Conservation (phyloP, 2,797 vertebrate species). For the Pagetopsis macropterus region DNA sequence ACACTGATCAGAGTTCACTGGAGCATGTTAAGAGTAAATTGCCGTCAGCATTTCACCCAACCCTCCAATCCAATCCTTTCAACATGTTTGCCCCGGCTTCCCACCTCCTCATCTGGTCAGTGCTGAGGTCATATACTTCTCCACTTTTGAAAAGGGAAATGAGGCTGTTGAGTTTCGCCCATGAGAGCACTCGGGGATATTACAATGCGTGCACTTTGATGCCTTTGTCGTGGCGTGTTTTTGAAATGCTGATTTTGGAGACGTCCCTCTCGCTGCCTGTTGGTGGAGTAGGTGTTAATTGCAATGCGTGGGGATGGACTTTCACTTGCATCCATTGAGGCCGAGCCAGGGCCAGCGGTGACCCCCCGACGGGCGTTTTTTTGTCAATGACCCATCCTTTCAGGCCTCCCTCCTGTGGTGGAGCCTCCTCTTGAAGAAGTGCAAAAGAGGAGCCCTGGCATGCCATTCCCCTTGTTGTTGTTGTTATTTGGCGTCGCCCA, state of each 20-base stretch:
- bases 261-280: conserved; percentile 62
- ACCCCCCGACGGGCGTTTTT: conserved; percentile 65
- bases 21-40: conserved; percentile 32
- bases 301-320: conserved; percentile 72
- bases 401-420: conserved; percentile 62
- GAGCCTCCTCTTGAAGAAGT: conserved; percentile 60
- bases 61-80: conserved; percentile 24
- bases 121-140: conserved; percentile 57
- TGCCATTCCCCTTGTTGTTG: conserved; percentile 73
- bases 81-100: conserved; percentile 30
- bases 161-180: conserved; percentile 53
- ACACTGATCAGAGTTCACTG: conserved; percentile 28
- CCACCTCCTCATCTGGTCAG: conserved; percentile 51
- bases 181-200: conserved; percentile 58
- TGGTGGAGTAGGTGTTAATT: conserved; percentile 84
- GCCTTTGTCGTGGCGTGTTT: conserved; percentile 72
- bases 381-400: conserved; percentile 76
- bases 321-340: conserved; percentile 71
- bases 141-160: conserved; percentile 39
- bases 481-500: conserved; percentile 77
- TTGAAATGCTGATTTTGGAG: conserved; percentile 81
- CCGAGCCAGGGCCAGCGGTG: conserved; percentile 50
- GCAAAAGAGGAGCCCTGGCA: conserved; percentile 66
- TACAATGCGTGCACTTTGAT: conserved; percentile 78
- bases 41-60: conserved; percentile 43